Base-by-base conservation (phyloP, 2,113 vertebrate genomes). In the Sebastes schlegelii region DNA sequence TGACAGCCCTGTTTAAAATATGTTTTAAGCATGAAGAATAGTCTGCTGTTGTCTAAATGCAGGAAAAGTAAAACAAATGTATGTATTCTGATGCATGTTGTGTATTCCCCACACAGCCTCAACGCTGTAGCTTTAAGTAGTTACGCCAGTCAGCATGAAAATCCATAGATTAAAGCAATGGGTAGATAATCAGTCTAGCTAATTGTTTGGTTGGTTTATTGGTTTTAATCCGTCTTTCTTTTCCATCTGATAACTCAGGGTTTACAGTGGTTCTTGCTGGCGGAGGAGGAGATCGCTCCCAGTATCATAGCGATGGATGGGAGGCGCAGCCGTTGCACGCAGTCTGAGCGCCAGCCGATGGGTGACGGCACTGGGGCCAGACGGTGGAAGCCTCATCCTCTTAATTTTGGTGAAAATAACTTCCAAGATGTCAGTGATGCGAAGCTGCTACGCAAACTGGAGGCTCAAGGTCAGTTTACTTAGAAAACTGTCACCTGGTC, bases 181-280 rank as follows among this genome's bases (percentile, higher is more conserved):
- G 40, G 13, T 49, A 19, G 9, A 55, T 64, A 19, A 63, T 46
- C 60, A 51, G 14, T 64, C 11, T 5, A 48, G 17, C 1, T 3
- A 13, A 55, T 40, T 26, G 46, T 40, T 77, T 19, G 19, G 62
- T 3, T 45, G 14, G 4, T 71, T 26, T 49, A 3, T 42, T 49
- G 65, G 5, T 34, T 46, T 43, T 70, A 62, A 58, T 68, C 13
- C 0, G 0, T 60, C 19, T 43, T 45, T 51, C 2, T 17, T 45
- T 16, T 54, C 0, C 66, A 4, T 76, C 11, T 48, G 67, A 71
- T 82, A 8, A 69, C 73, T 66, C 95, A 99, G 98, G 98, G 98
- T 60, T 90, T 97, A 89, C 97, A 98, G 94, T 99, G 98, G 98
- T 95, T 95, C 92, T 92, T 96, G 65, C 93, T 99, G 95, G 95